These are phyloP conservation scores for Luehdorfia chinensis DNA, from an alignment of 1,140 invertebrate species.

Conservation along the genomic window DNA sequence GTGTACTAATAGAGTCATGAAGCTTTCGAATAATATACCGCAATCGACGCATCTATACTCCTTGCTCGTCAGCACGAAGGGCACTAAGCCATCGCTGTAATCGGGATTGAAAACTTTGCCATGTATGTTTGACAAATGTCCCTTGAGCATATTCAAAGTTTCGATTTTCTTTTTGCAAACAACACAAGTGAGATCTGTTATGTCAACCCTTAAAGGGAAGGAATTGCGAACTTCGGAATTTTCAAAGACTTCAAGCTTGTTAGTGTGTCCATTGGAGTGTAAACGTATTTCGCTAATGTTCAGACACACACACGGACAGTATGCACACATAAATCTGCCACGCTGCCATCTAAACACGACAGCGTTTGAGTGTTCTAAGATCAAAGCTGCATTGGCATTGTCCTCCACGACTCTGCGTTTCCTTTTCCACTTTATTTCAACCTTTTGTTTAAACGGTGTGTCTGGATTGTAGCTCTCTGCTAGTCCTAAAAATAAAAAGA, in stretches of 20 bases:
- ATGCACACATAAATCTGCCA: constrained; percentile 51
- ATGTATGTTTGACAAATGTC: constrained; percentile 37
- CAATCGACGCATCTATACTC: constrained; percentile 54
- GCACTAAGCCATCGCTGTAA: constrained; percentile 40
- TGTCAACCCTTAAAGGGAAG: constrained; percentile 45
- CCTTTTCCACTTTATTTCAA: constrained; percentile 42
- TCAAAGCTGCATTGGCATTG: constrained; percentile 44
- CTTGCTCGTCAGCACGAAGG: constrained; percentile 38
- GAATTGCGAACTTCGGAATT: constrained; percentile 34
- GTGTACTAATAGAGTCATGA: constrained; percentile 46
- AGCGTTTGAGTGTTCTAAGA: constrained; percentile 51
- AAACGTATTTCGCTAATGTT: constrained; percentile 32
- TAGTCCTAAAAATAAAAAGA: constrained; percentile 47
- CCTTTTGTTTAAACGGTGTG: constrained; percentile 13
- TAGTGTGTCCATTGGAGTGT: constrained; percentile 30
- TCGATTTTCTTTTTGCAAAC: constrained; percentile 31
- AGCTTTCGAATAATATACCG: constrained; percentile 42
- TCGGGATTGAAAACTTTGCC: constrained; percentile 25
- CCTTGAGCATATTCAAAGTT: constrained; percentile 33
- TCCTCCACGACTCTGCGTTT: constrained; percentile 32
- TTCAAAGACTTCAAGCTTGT: constrained; percentile 40
- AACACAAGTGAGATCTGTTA: constrained; percentile 39
- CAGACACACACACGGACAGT: constrained; percentile 34
- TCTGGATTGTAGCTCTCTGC: constrained; percentile 17
- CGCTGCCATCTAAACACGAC: constrained; percentile 46